Percentiles rank a stretch among this genome's conserved stretches.
These are phyloP conservation scores for Halyomorpha halys DNA, from an alignment of 1,140 invertebrate species.

Conservation along the genomic window DNA sequence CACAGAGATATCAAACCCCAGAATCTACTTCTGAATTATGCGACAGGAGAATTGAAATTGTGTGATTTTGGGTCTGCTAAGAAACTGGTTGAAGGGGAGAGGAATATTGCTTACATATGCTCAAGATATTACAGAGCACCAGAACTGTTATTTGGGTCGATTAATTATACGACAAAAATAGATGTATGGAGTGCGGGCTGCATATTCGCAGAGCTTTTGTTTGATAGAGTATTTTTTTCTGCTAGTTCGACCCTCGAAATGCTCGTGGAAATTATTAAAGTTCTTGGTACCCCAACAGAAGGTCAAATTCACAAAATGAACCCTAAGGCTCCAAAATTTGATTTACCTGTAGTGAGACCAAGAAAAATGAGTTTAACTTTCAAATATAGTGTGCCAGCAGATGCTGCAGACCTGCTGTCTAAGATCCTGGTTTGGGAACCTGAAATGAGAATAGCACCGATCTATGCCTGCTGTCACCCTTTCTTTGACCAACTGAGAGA, in stretches of 20 bases:
- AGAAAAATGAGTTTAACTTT: slow-evolving; percentile 41
- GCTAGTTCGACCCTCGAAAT: slow-evolving; percentile 99
- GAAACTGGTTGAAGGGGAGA: slow-evolving; percentile 90
- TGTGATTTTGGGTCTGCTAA: slow-evolving; percentile 99
- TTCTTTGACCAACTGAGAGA: slow-evolving; percentile 97
- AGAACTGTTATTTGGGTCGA: slow-evolving; percentile 98
- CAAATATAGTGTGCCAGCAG: slow-evolving; percentile 67
- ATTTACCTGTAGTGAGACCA: slow-evolving; percentile 99
- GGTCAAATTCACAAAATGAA: slow-evolving; percentile 99
- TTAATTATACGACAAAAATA: slow-evolving; percentile 98
- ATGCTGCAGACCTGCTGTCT: slow-evolving; percentile 94
- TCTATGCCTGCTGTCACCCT: slow-evolving; percentile 91
- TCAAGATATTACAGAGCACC: slow-evolving; percentile 98
- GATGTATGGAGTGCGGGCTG: slow-evolving; percentile 99
- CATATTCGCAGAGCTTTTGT: slow-evolving; percentile 89
- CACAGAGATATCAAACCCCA: slow-evolving; percentile 99
- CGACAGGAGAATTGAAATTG: slow-evolving; percentile 93
- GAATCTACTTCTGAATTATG: slow-evolving; percentile 92
- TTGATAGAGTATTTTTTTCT: slow-evolving; percentile 98
- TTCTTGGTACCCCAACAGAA: slow-evolving; percentile 94
- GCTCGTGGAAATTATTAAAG: slow-evolving; percentile 99
- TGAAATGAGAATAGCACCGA: slow-evolving; percentile 80
- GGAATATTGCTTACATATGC: slow-evolving; percentile 99
- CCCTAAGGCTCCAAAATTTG: slow-evolving; percentile 99
- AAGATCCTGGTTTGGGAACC: slow-evolving; percentile 95